Percentiles rank a stretch among this genome's conserved stretches.
These are phyloP conservation scores for Drosophila ironensis DNA, from an alignment of 1,140 invertebrate species.

Conservation along the genomic window DNA sequence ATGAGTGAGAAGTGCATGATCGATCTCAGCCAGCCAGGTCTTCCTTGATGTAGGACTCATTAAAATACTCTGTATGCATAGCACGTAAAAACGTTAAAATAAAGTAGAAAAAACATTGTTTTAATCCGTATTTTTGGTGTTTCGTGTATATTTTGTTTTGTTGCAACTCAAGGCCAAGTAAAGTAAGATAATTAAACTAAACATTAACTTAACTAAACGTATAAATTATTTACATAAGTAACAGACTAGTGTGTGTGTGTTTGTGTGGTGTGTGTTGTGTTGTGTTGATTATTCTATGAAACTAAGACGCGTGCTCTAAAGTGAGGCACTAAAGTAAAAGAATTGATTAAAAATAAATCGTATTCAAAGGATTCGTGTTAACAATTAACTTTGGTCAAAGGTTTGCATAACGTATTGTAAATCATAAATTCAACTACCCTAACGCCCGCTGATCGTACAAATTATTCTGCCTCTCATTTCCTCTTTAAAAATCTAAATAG, in stretches of 20 bases:
- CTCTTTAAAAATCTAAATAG: conserved; percentile 50
- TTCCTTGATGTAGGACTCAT: neutral
- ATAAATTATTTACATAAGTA: conserved; percentile 76
- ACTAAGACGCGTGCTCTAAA: conserved; percentile 49
- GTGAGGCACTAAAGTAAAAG: conserved; percentile 39
- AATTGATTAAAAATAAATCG: conserved; percentile 54
- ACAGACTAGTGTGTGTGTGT: conserved; percentile 74
- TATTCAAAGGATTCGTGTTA: conserved; percentile 56
- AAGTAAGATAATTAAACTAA: conserved; percentile 69
- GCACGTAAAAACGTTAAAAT: conserved; percentile 8
- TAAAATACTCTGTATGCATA: neutral
- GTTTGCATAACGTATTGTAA: conserved; percentile 61
- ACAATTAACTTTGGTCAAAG: conserved; percentile 74
- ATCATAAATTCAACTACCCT: conserved; percentile 69
- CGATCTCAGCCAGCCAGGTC: conserved; percentile 31
- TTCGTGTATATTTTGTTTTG: conserved; percentile 53
- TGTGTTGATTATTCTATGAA: conserved; percentile 40
- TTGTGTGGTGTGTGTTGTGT: conserved; percentile 40
- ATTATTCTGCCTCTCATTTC: conserved; percentile 27
- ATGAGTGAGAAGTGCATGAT: conserved; percentile 60
- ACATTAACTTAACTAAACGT: conserved; percentile 72
- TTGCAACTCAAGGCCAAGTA: conserved; percentile 79
- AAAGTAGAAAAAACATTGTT: conserved; percentile 36
- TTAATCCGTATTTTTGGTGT: conserved; percentile 49
- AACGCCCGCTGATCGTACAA: conserved; percentile 64